phyloP scores from a whole-genome alignment of 2,888 invertebrate genomes.

The Drepana falcataria region DNA sequence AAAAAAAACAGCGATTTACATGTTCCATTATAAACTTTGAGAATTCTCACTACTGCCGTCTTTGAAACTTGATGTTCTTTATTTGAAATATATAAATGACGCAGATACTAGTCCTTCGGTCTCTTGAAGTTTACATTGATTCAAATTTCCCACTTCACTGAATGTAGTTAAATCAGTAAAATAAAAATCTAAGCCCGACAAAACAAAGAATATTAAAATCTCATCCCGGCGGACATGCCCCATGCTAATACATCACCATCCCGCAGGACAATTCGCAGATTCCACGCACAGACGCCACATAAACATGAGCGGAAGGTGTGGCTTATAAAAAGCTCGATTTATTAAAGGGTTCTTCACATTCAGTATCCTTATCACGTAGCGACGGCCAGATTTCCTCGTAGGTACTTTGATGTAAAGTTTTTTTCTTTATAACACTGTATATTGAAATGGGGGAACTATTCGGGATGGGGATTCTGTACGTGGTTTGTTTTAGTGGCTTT shows the following conservation, averaged over 20 bases:
- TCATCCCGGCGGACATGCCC: not conserved
- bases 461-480: slow-evolving; percentile 25
- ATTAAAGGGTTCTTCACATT: slow-evolving; percentile 57
- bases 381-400: slow-evolving; percentile 61
- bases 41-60: too few species aligned
- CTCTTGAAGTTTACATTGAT: too few species aligned
- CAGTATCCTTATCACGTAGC: slow-evolving; percentile 53
- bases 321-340: slow-evolving; percentile 70
- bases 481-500: slow-evolving; percentile 21
- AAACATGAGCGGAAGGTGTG: not conserved
- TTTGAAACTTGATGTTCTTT: too few species aligned
- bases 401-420: slow-evolving; percentile 69
- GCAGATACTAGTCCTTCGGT: too few species aligned
- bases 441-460: slow-evolving; percentile 62
- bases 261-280: not conserved
- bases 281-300: not conserved
- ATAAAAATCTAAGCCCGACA: too few species aligned
- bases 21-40: too few species aligned
- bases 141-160: too few species aligned
- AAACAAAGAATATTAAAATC: not conserved
- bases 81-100: too few species aligned
- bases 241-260: not conserved
- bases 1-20: too few species aligned
- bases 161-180: too few species aligned
- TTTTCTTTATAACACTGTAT: slow-evolving; percentile 39